Base-by-base conservation (phyloP, 2,113 vertebrate genomes). In the Gambusia holbrooki region DNA sequence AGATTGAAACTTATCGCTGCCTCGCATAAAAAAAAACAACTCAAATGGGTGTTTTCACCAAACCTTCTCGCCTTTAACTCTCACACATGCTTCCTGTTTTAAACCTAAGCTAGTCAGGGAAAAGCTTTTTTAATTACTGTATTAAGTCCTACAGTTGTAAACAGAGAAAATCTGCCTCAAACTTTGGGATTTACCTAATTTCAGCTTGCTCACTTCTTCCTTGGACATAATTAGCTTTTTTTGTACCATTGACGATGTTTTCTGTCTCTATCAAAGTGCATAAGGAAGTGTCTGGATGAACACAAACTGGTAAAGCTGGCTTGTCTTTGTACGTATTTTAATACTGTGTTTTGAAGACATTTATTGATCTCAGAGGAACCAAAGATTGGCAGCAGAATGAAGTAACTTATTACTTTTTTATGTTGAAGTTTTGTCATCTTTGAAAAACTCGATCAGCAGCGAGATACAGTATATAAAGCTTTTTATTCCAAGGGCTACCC, bases 1-100 rank as follows among this genome's bases (percentile, higher is more conserved):
- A 87, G 95, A 95, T 78, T 94, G 84, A 88, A 37, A 62, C 22
- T 3, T 22, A 65, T 6, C 17, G 32, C 63, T n/a, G 3, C 12
- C 29, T 25, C 51, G 22, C 51, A 58, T 25, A 8, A 54, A 54
- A 58, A 58, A 19, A 48, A 48, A 19, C 14, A 37, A 37, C 51
- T 25, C 25, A 25, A 25, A 58, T n/a, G 22, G 8, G 25, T 0
- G 7, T 3, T 58, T 58, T 58, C 22, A 58, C 22, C 51, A 58
- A n/a, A 58, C 51, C 37, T 29, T 19, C 54, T 65, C 28, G 30
- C 54, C 8, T 83, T 62, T 61, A 58, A 13, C 45, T 78, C 62
- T 45, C 67, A 5, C n/a, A 1, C 4, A 25, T 27, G 7, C n/a
- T 70, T 45, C 79, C 15, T 22, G 71, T 63, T 76, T 33, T 65